Conservation (phyloP, 2,888 invertebrate genomes). For the Phyllotreta cruciferae region DNA sequence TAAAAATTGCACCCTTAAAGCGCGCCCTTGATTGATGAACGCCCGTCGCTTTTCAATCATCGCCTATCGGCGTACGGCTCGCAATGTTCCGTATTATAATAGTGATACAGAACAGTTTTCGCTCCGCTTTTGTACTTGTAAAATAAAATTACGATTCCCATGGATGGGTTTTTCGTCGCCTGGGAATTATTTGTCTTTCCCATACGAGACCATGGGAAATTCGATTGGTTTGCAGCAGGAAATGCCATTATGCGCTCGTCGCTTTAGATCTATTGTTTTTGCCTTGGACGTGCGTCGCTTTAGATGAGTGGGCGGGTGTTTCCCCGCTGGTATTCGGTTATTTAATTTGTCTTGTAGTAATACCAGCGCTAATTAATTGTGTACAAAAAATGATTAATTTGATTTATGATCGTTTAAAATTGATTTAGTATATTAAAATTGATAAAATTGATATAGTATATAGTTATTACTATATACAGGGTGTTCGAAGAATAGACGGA, state of each 20-base stretch:
- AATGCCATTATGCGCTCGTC: conserved; percentile 36
- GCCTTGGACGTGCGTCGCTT: conserved; percentile 4
- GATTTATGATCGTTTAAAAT: no score
- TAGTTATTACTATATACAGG: no score
- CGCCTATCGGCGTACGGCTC: conserved; percentile 36
- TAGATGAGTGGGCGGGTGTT: not conserved
- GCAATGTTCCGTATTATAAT: conserved; percentile 46
- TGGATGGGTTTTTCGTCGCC: conserved; percentile 40
- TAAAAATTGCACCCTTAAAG: not conserved
- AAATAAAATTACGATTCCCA: conserved; percentile 42
- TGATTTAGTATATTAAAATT: no score
- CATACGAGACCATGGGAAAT: conserved; percentile 37
- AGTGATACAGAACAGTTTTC: conserved; percentile 43
- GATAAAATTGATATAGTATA: no score
- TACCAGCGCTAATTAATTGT: no score
- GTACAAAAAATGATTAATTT: no score
- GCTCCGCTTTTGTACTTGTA: conserved; percentile 29
- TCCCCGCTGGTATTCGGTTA: not conserved
- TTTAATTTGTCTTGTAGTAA: not conserved
- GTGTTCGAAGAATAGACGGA: no score
- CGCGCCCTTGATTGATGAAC: conserved; percentile 35
- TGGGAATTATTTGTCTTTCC: conserved; percentile 42
- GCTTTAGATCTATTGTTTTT: conserved; percentile 33
- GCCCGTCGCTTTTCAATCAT: conserved; percentile 45
- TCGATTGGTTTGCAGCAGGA: conserved; percentile 40